Base-by-base conservation (phyloP, 2,113 vertebrate genomes). In the Polyodon spathula region DNA sequence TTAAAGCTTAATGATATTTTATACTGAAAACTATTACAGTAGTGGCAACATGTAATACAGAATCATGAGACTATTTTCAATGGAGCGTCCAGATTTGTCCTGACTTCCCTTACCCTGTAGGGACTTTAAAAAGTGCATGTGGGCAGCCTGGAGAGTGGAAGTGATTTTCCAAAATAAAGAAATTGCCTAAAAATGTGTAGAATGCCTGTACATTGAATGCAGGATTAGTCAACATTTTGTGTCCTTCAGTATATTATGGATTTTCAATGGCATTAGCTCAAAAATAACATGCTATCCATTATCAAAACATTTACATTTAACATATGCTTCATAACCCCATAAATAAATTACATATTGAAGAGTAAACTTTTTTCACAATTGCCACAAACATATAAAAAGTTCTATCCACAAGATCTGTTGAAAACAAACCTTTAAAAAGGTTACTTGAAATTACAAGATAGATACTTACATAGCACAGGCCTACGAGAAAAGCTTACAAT, bases 311-410 rank as follows among this genome's bases (percentile, higher is more conserved):
- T 85, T 86, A 79, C 88, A 80, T 83, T 90, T 82, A 87, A 85
- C 89, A 91, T 73, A 70, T 71, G 80, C 75, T 71, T 81, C 67
- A 68, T 63, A 77, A 84, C 77, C 77, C 74, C 80, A 88, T 91
- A 93, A 92, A 93, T 92, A 89, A 94, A 94, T 86, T 82, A 86
- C 84, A 78, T 82, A 80, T 63, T 73, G 76, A 79, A 91, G 86
- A 71, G 78, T 88, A 83, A 81, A 85, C 74, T 41, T 78, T 80
- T 78, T 72, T 80, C 68, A 86, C 79, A 85, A 86, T 84, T 86
- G 84, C 90, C 89, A 92, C 84, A 86, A 84, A 93, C 89, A 88
- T 88, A 87, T 86, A 91, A 89, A n/a, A 92, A 91, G 80, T 89
- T 88, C 84, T 76, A 76, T 86, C 77, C 83, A 88, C 89, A 84